A percentile compares a stretch with the other conserved stretches of the same genome.
Conservation (phyloP, 2,888 invertebrate genomes). For the Synanthedon andrenaeformis region DNA sequence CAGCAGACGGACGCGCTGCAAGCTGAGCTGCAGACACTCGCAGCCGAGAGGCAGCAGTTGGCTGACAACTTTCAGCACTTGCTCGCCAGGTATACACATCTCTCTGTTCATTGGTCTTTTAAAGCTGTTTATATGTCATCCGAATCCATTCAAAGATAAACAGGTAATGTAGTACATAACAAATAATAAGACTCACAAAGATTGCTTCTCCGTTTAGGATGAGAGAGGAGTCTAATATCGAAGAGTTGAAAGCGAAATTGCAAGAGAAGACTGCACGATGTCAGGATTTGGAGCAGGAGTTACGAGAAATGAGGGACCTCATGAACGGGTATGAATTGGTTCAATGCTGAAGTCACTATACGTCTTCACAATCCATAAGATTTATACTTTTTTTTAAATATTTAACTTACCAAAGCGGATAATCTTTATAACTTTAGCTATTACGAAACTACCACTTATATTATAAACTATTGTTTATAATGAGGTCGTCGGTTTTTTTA, state of each 20-base stretch:
- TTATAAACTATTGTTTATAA: too few species aligned
- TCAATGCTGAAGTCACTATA: not conserved
- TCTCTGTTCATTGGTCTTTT: not conserved
- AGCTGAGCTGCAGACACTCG: constrained; percentile 23
- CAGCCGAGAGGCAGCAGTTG: constrained; percentile 27
- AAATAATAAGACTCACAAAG: too few species aligned
- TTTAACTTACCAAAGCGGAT: too few species aligned
- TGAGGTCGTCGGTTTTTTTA: too few species aligned
- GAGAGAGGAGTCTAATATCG: constrained; percentile 47
- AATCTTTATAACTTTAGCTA: too few species aligned
- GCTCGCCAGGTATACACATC: constrained; percentile 24
- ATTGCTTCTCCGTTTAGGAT: constrained; percentile 22
- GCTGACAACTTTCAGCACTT: constrained; percentile 19
- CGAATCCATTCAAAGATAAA: too few species aligned
- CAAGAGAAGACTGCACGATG: constrained; percentile 51
- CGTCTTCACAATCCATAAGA: too few species aligned
- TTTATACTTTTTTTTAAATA: too few species aligned
- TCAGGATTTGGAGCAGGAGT: constrained; percentile 51
- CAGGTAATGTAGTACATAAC: too few species aligned
- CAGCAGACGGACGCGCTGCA: constrained; percentile 24
- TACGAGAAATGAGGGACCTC: constrained; percentile 55
- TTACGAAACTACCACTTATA: too few species aligned
- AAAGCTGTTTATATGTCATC: too few species aligned
- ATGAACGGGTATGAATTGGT: constrained; percentile 40
- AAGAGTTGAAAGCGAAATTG: constrained; percentile 56